Base-by-base conservation (phyloP, 2,888 invertebrate species). In the Sesia bembeciformis region DNA sequence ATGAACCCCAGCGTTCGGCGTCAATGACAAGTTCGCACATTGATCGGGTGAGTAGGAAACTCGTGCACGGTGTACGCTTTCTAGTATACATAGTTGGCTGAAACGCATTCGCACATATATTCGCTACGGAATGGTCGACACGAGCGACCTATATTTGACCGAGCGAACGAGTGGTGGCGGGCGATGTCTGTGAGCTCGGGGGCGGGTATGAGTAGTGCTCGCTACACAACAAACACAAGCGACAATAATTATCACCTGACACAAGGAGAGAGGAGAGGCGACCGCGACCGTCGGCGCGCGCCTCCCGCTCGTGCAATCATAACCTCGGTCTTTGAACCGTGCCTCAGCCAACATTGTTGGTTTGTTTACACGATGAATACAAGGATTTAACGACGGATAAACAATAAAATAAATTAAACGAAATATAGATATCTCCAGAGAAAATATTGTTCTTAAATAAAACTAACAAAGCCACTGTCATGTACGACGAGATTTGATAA, bases 1-100 rank as follows among this genome's bases (percentile, higher is more conserved):
- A 84, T 82, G 81, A 71, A 66, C 68, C 68, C 68, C 71, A 70
- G 70, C 71, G 68, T 71, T 78, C 72, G 72, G 66, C 66, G 66
- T 72, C 65, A 72, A 72, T 80, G 81, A 78, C 79, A n/a, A 72
- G 72, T 78, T 77, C 76, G 70, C 76, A 76, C 84, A 83, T 82
- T 80, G 84, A 86, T 84, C 84, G 82, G 81, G 86, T 87, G 78
- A 85, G 87, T 84, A 61, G 57, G 62, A 53, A 54, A 54, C 53
- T 49, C 55, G 54, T 55, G 39, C 39, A 41, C 23, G 23, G 23
- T 23, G 23, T 23, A 23, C 23, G 23, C 23, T 23, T 23, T 23
- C 23, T 23, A 41, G 41, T 7, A 7, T 41, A 41, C 2, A 7
- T 1, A 5, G 7, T 7, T 41, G 41, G 41, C 41, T 5, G 41